Evolutionary conservation across 2,113 vertebrate genomes (phyloP).

Genomic region (Brachypodius melanocephalos): DNA sequence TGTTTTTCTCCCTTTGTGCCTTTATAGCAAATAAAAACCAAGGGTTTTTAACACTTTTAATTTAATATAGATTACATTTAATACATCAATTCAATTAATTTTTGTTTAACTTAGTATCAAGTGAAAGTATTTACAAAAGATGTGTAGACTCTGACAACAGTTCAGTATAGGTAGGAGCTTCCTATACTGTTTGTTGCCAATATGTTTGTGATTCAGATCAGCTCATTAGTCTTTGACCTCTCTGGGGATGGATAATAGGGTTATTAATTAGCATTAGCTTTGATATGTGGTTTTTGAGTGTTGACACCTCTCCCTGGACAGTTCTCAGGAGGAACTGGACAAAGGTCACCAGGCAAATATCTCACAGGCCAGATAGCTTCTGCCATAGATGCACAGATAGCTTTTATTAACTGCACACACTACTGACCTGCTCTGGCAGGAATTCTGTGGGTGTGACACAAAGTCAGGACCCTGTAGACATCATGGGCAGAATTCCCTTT

Average conservation of each 20-base stretch:
- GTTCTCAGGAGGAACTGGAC: neutral
- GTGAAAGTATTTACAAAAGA: neutral
- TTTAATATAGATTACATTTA: neutral
- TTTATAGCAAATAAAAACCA: neutral
- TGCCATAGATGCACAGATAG: neutral
- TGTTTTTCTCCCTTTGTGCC: neutral
- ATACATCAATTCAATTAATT: neutral
- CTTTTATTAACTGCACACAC: neutral
- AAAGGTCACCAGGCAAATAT: neutral
- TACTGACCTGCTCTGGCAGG: neutral
- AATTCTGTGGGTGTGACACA: neutral
- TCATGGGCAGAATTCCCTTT: neutral
- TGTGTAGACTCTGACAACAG: neutral
- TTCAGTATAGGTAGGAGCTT: neutral
- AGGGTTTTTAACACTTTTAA: neutral
- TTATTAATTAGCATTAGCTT: constrained; percentile 39
- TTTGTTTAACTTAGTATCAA: neutral
- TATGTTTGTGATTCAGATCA: neutral
- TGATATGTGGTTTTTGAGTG: neutral
- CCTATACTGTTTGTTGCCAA: neutral
- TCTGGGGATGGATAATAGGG: constrained; percentile 4
- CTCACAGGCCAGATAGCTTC: neutral
- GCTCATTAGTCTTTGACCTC: constrained; percentile 27
- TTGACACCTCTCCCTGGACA: neutral
- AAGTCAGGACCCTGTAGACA: neutral